Conservation (phyloP, 2,797 vertebrate species). For the Chiloscyllium punctatum region DNA sequence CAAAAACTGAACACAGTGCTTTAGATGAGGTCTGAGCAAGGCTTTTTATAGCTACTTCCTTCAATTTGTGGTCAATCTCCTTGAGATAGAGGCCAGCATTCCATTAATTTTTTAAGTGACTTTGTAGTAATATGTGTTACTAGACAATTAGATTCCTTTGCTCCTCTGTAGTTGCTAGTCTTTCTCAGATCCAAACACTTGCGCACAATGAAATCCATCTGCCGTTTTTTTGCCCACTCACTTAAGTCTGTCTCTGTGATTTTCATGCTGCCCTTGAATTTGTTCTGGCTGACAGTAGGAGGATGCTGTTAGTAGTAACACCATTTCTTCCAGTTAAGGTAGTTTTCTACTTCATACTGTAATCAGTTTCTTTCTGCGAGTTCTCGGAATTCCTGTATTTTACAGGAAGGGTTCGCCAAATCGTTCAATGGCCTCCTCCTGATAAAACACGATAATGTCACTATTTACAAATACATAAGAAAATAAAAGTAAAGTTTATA, state of each 20-base stretch:
- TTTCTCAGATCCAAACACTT: background rate
- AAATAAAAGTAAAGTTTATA: background rate
- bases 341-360: background rate
- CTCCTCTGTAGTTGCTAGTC: background rate
- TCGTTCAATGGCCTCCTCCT: background rate
- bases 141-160: background rate
- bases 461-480: background rate
- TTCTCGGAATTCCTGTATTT: background rate
- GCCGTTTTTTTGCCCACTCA: background rate
- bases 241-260: background rate
- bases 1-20: background rate
- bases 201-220: background rate
- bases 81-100: background rate
- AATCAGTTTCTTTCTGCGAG: background rate
- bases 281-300: background rate
- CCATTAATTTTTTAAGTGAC: background rate
- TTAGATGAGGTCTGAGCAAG: background rate
- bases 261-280: background rate
- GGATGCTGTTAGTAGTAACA: background rate
- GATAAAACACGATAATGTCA: background rate
- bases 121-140: background rate
- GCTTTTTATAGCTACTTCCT: background rate
- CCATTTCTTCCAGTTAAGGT: background rate
- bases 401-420: background rate
- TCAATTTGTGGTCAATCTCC: background rate